Evolutionary conservation across 2,113 vertebrate genomes (phyloP).

Genomic region (Zosterops hypoxanthus): DNA sequence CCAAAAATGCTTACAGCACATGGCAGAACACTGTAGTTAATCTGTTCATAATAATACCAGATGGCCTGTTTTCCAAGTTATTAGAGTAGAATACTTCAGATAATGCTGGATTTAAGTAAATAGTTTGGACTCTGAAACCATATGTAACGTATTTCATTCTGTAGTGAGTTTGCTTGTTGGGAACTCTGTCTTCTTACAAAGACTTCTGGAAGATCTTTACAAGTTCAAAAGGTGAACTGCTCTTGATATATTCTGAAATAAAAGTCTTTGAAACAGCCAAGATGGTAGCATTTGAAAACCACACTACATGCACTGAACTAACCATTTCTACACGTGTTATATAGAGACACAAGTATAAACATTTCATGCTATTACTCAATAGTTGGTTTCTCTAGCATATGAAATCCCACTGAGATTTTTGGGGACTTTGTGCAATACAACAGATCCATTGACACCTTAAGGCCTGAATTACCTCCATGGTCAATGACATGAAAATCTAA

Average conservation of each 20-base stretch:
- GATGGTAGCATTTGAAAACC: constrained; percentile 49
- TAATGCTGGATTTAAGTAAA: neutral
- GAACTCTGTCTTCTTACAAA: constrained; percentile 13
- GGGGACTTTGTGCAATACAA: constrained; percentile 16
- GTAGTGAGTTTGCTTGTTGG: neutral
- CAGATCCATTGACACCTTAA: constrained; percentile 52
- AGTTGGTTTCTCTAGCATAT: neutral
- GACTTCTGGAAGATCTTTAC: neutral
- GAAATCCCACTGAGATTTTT: neutral
- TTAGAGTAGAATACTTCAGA: constrained; percentile 7
- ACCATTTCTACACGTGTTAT: neutral
- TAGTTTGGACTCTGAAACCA: neutral
- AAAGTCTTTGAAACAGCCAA: constrained; percentile 66
- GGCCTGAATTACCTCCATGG: neutral
- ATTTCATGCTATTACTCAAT: neutral
- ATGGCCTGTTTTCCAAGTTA: neutral
- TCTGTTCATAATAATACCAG: neutral
- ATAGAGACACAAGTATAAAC: neutral
- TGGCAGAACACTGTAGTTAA: neutral
- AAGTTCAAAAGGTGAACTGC: neutral
- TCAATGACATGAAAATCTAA: neutral
- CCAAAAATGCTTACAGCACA: neutral
- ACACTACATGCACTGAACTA: neutral
- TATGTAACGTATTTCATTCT: neutral
- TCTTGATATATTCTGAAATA: constrained; percentile 29